These are phyloP conservation scores for Protonemura montana DNA, from an alignment of 2,888 invertebrate genomes.

Conservation along the genomic window DNA sequence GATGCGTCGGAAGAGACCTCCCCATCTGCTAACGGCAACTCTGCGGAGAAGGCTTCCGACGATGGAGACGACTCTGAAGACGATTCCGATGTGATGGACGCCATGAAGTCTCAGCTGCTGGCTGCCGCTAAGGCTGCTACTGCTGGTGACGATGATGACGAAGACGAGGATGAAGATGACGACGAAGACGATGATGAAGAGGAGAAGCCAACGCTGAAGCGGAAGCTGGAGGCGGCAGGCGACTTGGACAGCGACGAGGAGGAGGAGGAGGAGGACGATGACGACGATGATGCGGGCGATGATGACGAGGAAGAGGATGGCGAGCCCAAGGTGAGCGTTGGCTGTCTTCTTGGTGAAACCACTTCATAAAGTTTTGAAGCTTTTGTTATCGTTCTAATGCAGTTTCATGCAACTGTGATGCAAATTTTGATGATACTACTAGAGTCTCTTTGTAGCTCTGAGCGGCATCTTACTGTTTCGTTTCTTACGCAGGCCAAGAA, in stretches of 20 bases:
- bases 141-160: conserved; percentile 3
- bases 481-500: not conserved
- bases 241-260: not conserved
- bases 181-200: conserved; percentile 23
- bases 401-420: no score
- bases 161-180: conserved; percentile 23
- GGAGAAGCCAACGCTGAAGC: not conserved
- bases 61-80: conserved; percentile 26
- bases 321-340: not conserved
- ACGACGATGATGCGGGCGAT: conserved; percentile 12
- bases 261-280: conserved; percentile 22
- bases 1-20: not conserved
- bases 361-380: no score
- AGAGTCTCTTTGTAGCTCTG: no score
- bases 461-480: not conserved
- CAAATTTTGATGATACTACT: no score
- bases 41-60: not conserved
- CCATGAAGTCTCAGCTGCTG: not conserved
- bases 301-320: not conserved
- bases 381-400: no score
- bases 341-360: no score
- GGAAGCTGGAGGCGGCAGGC: not conserved
- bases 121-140: not conserved
- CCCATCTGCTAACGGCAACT: not conserved
- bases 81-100: conserved; percentile 22